These are phyloP conservation scores for Cryptocheilus praepositus DNA, from an alignment of 2,888 invertebrate genomes.

Conservation along the genomic window DNA sequence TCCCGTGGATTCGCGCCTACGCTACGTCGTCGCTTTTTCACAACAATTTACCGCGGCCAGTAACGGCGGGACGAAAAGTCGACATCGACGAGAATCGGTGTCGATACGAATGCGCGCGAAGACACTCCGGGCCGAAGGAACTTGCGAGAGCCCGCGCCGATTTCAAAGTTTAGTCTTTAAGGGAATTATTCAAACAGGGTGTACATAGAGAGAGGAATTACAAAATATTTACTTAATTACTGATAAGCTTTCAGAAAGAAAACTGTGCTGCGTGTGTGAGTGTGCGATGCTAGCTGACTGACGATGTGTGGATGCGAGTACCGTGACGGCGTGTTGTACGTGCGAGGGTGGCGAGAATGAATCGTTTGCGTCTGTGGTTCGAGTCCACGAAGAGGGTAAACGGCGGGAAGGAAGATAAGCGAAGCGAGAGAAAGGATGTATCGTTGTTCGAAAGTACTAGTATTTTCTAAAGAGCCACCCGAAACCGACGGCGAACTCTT, in stretches of 20 bases:
- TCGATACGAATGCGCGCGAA: no score
- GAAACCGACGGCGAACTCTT: slow-evolving; percentile 10
- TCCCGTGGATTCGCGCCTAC: no score
- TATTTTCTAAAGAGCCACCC: slow-evolving; percentile 42
- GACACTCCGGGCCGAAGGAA: no score
- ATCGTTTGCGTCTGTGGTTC: neutral
- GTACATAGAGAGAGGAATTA: slow-evolving; percentile 71
- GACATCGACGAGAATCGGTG: no score
- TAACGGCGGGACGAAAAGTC: no score
- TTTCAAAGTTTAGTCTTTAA: slow-evolving; percentile 45
- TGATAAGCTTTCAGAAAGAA: slow-evolving; percentile 56
- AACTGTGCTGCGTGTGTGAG: slow-evolving; percentile 28
- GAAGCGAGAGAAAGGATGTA: slow-evolving; percentile 19
- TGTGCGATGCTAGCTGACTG: neutral
- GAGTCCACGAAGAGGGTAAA: no score
- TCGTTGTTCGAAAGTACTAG: slow-evolving; percentile 47
- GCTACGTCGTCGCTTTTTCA: no score
- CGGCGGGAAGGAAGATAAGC: slow-evolving; percentile 24
- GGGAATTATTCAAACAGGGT: slow-evolving; percentile 67
- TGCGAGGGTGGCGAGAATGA: slow-evolving; percentile 37
- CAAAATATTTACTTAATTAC: slow-evolving; percentile 74
- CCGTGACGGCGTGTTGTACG: slow-evolving; percentile 38
- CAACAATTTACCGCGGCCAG: no score
- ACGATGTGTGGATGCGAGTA: slow-evolving; percentile 33
- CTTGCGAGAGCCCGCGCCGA: neutral